Evolutionary conservation across 2,113 vertebrate genomes (phyloP).

Genomic region (Apeltes quadracus): DNA sequence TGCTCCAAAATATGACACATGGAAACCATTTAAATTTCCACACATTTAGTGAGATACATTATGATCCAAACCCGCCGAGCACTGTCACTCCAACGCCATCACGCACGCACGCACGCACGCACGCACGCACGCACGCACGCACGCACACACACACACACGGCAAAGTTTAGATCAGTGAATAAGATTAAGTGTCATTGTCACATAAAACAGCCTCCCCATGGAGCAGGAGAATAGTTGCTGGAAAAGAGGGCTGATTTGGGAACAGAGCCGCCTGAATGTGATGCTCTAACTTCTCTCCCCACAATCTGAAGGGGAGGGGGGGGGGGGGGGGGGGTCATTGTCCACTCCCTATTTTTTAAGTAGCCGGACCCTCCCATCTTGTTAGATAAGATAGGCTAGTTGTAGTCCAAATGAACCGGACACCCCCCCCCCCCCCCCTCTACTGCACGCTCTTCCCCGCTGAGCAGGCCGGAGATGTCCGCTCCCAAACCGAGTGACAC

Average conservation of each 20-base stretch:
- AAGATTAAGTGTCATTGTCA: constrained; percentile 92
- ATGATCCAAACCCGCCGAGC: constrained; percentile 10
- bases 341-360: constrained; percentile 83
- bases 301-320: too few species aligned
- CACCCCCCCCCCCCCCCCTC: background rate
- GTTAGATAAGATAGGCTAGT: constrained; percentile 83
- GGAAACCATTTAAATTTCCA: constrained; percentile 39
- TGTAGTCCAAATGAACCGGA: constrained; percentile 72
- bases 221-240: constrained; percentile 82
- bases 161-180: constrained; percentile 76
- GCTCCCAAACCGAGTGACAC: constrained; percentile 36
- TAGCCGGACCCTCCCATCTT: constrained; percentile 82
- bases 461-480: constrained; percentile 60
- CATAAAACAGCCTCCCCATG: constrained; percentile 88
- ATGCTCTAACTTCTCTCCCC: constrained; percentile 87
- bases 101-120: constrained; percentile 22
- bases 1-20: background rate
- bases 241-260: constrained; percentile 78
- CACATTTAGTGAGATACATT: constrained; percentile 30
- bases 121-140: constrained; percentile 76
- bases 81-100: constrained; percentile 33
- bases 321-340: constrained; percentile 82
- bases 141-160: constrained; percentile 83
- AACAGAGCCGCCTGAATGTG: constrained; percentile 81
- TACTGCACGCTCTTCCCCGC: constrained; percentile 1